Conservation (phyloP, 2,888 invertebrate species). For the Hemistola chrysoprasaria region DNA sequence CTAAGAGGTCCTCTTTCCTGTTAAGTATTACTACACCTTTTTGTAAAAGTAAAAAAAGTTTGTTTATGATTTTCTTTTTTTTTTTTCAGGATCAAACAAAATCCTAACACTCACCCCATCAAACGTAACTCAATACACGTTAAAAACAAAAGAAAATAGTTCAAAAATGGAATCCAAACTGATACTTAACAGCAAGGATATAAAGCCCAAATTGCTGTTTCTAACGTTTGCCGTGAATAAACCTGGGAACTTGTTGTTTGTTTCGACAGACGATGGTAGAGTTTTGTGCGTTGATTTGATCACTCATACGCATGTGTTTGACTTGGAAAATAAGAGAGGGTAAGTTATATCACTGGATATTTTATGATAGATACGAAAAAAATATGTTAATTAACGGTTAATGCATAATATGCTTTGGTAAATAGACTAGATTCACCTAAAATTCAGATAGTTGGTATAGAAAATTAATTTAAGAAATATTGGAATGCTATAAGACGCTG, state of each 20-base stretch:
- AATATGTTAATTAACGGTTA: no score
- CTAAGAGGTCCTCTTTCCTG: no score
- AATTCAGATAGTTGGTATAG: no score
- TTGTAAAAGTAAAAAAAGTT: no score
- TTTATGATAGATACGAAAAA: no score
- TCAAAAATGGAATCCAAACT: conserved; percentile 46
- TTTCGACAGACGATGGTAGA: conserved; percentile 69
- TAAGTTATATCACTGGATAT: no score
- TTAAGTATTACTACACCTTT: no score
- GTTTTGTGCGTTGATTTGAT: conserved; percentile 67
- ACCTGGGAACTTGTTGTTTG: conserved; percentile 63
- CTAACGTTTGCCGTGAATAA: conserved; percentile 64
- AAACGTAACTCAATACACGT: conserved; percentile 60
- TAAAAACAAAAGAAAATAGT: conserved; percentile 40
- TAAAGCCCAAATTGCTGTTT: conserved; percentile 59
- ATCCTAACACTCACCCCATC: conserved; percentile 62
- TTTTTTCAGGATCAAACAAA: conserved; percentile 59
- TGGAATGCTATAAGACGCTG: no score
- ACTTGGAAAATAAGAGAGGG: conserved; percentile 73
- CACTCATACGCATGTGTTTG: conserved; percentile 56
- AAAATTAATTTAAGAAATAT: no score
- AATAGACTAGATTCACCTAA: no score
- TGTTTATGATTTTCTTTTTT: not conserved
- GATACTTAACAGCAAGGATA: conserved; percentile 49
- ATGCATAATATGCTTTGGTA: no score